Base-by-base conservation (phyloP, 2,113 vertebrate genomes). In the Sardina pilchardus region DNA sequence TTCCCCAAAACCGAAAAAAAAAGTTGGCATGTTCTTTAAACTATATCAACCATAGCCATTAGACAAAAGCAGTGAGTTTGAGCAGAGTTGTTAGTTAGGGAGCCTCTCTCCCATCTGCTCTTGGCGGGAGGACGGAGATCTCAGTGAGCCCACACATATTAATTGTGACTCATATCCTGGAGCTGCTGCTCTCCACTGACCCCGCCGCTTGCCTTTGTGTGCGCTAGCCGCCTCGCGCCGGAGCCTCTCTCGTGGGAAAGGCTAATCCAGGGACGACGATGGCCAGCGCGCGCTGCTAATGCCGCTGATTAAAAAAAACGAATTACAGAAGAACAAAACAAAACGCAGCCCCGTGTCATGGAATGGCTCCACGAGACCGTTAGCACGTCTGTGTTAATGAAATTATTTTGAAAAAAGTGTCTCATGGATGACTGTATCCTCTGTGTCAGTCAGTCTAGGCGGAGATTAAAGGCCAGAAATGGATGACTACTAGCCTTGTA, bases 361-460 rank as follows among this genome's bases (percentile, higher is more conserved):
- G 26, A 71, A 71, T 71, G 8, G 63, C 63, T 71, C 26, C 26
- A 14, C 14, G 30, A 34, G 26, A 8, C 63, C 71, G 19, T 78
- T 78, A 78, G 71, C 26, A 34, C 71, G 30, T 39, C 34, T 34
- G 71, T 78, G 71, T 34, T 39, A 78, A 78, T 78, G 71, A 78
- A 71, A 78, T 14, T 78, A 34, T 78, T 78, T 39, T 14, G 10
- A 34, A 14, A 78, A 34, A 14, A 78, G 6, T 78, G 71, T 78
- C 30, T 78, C 71, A 10, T 78, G 71, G 30, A 39, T 12, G 26
- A 36, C 71, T 14, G 26, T 14, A 34, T 71, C 71, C 71, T 10
- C 71, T 36, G 2, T 17, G 12, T 78, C 30, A 2, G 3, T 19
- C 26, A 17, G 67, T 30, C 3, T 14, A 14, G 26, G 12, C 3